phyloP scores from a whole-genome alignment of 2,888 invertebrate genomes.

The Trachelus troglodyta region DNA sequence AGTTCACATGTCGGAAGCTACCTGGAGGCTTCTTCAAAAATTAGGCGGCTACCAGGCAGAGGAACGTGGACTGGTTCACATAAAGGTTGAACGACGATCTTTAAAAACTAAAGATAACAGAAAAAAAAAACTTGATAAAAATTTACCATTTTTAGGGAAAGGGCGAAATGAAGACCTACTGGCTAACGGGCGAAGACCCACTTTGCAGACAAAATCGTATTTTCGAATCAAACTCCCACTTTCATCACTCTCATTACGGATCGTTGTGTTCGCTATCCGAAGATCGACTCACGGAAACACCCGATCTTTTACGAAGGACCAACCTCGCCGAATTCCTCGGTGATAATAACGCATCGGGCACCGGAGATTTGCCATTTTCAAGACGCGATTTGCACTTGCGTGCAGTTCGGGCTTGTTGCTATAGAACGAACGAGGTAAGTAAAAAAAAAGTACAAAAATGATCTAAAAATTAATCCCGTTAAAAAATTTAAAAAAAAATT shows the following conservation, averaged over 20 bases:
- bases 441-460: neutral
- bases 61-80: slow-evolving; percentile 78
- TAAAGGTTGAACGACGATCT: slow-evolving; percentile 71
- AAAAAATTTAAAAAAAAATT: neutral
- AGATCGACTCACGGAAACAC: slow-evolving; percentile 64
- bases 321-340: slow-evolving; percentile 55
- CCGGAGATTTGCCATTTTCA: slow-evolving; percentile 9
- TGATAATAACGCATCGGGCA: slow-evolving; percentile 22
- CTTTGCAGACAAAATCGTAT: slow-evolving; percentile 65
- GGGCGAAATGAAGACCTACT: slow-evolving; percentile 81
- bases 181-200: slow-evolving; percentile 75
- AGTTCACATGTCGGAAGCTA: slow-evolving; percentile 81
- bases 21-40: slow-evolving; percentile 74
- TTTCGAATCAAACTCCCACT: slow-evolving; percentile 65
- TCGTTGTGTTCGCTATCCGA: slow-evolving; percentile 31
- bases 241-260: slow-evolving; percentile 50
- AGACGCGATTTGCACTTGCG: slow-evolving; percentile 14
- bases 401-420: slow-evolving; percentile 16
- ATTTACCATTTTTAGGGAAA: slow-evolving; percentile 70
- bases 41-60: slow-evolving; percentile 80
- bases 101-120: neutral
- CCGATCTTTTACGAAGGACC: slow-evolving; percentile 66
- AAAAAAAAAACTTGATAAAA: neutral
- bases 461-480: neutral
- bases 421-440: slow-evolving; percentile 17